Evolutionary conservation across 37 sponge, comb jelly and placozoan genomes (phyloP), one percentile per base, ranked within the genome.

Genomic region (Cladorhizidae sp.): DNA sequence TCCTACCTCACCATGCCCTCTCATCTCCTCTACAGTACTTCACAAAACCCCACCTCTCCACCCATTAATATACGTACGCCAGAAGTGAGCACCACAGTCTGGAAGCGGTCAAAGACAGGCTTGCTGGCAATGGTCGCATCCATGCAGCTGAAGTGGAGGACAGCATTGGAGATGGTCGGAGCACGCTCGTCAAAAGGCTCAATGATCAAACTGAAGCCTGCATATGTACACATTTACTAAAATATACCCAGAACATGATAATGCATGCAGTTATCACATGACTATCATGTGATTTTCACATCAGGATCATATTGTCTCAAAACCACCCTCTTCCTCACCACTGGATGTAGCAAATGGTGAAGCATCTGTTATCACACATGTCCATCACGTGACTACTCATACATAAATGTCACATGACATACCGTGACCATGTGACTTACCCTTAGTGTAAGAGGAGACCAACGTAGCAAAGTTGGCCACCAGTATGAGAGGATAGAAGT

Each of bases 61-160:
- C 3, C 3, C 14, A 25, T 58, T 15, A 5, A 55, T 2, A 7
- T n/a, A 73, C 89, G 80, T 70, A 91, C 95, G 43, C 96, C 98
- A 62, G 96, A 95, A 15, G 98, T 98, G 43, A 98, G 86, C 26
- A 98, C 80, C 33, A 95, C 93, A 38, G 83, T 74, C 74, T 93
- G 96, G 77, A 93, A 98, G 14, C 96, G 67, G 26, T 88, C 77
- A 58, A 98, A 95, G 23, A 98, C 90, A 21, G 98, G 96, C 35
- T 83, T 86, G 74, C 91, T 81, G 61, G 98, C 95, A 40, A 98
- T 81, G 28, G 93, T 88, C 7, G 98, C 93, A 63, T 98, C 98
- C 94, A 98, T 95, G 69, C 98, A 98, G 57, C 84, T 92, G 85
- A 97, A 97, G 77, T 98, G 90, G 51, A 98, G 94, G 6, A 93